A percentile compares a stretch with the other conserved stretches of the same genome.
Conservation (phyloP, 2,113 vertebrate genomes). For the Daphoenositta chrysoptera region DNA sequence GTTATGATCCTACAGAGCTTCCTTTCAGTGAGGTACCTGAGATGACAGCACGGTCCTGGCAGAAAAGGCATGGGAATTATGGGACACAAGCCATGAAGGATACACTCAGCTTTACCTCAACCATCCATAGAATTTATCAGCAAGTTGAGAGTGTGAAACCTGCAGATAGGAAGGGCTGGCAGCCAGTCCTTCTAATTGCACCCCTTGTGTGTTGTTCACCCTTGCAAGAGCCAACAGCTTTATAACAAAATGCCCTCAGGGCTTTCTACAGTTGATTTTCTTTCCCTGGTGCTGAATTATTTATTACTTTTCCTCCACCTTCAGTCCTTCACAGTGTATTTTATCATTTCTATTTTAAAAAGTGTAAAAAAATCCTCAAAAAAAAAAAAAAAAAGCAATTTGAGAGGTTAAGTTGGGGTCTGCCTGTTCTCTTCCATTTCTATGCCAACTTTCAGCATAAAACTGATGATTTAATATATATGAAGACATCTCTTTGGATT, state of each 20-base stretch:
- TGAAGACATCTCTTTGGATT: neutral
- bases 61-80: neutral
- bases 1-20: neutral
- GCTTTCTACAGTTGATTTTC: neutral
- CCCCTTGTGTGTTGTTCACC: neutral
- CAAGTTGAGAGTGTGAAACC: neutral
- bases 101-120: neutral
- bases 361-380: neutral
- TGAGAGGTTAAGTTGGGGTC: neutral
- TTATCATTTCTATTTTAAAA: neutral
- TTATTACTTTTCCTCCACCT: neutral
- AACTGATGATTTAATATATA: neutral
- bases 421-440: neutral
- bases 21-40: neutral
- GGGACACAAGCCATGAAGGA: neutral
- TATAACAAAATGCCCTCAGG: neutral
- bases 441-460: neutral
- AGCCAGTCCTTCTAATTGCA: neutral
- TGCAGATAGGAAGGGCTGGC: neutral
- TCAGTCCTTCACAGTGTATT: neutral
- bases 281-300: neutral
- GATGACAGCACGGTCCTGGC: neutral
- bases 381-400: neutral
- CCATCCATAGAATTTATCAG: neutral
- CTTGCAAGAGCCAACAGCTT: neutral